Conservation (phyloP, 1,140 invertebrate species). For the Eufriesea mexicana region DNA sequence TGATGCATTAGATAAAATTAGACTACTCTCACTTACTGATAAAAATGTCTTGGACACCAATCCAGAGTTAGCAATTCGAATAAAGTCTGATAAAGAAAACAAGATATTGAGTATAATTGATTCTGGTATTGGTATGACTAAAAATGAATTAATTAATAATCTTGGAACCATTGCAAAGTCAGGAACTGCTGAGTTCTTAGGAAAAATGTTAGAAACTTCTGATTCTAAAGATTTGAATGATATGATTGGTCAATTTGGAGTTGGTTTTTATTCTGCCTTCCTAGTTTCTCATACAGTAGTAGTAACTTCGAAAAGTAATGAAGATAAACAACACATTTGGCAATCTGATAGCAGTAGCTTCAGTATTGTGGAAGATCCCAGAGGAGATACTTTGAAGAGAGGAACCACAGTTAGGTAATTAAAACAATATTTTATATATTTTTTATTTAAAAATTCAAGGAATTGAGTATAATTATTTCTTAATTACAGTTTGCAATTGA, state of each 20-base stretch:
- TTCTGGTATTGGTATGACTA: constrained; percentile 99
- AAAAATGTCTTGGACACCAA: constrained; percentile 89
- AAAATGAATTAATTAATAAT: constrained; percentile 96
- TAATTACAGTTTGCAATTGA: constrained; percentile 90
- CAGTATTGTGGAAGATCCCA: constrained; percentile 95
- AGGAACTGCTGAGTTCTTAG: constrained; percentile 98
- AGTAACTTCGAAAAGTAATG: constrained; percentile 97
- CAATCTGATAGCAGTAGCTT: constrained; percentile 96
- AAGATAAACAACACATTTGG: constrained; percentile 98
- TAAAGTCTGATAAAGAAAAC: constrained; percentile 98
- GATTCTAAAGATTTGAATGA: constrained; percentile 88
- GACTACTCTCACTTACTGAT: constrained; percentile 95
- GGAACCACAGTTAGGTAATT: constrained; percentile 86
- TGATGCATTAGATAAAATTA: constrained; percentile 97
- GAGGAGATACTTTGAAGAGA: constrained; percentile 94
- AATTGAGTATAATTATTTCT: neutral
- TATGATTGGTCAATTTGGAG: constrained; percentile 98
- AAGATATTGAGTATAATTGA: constrained; percentile 97
- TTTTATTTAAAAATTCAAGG: neutral
- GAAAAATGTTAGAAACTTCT: constrained; percentile 92
- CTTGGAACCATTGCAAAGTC: constrained; percentile 99
- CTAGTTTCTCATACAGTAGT: constrained; percentile 94
- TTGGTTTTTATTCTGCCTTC: constrained; percentile 99
- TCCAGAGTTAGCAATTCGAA: constrained; percentile 94
- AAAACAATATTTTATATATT: neutral